A percentile compares a stretch with the other conserved stretches of the same genome.
Conservation (phyloP, 2,888 invertebrate species). For the Chaetoderma sp. region DNA sequence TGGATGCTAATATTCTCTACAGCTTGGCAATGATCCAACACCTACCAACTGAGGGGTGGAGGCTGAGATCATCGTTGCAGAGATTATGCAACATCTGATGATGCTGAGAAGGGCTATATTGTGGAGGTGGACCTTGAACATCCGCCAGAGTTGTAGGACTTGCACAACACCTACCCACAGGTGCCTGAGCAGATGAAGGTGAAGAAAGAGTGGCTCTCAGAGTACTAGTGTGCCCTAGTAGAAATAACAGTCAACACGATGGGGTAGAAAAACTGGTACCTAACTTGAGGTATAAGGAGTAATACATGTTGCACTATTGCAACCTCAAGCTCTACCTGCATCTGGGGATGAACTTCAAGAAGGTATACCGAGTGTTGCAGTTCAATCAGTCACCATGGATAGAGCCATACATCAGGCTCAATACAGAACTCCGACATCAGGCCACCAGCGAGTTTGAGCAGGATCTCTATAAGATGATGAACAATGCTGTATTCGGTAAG, state of each 20-base stretch:
- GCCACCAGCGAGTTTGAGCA: too few relatives aligned
- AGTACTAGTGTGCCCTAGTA: too few relatives aligned
- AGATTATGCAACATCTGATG: too few relatives aligned
- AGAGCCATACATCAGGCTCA: constrained; percentile 58
- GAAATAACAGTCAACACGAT: too few relatives aligned
- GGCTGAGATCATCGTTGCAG: too few relatives aligned
- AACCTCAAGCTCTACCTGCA: constrained; percentile 54
- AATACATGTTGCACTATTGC: constrained; percentile 62
- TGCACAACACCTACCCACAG: constrained; percentile 58
- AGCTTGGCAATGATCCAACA: constrained; percentile 52
- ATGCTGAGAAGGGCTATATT: constrained; percentile 47
- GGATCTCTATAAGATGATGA: constrained; percentile 51
- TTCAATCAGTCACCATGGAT: constrained; percentile 61
- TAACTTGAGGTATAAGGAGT: constrained; percentile 38
- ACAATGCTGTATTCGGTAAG: constrained; percentile 65
- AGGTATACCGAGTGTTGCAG: constrained; percentile 53
- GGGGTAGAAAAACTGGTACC: constrained; percentile 46
- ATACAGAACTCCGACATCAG: constrained; percentile 44
- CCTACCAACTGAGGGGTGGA: constrained; percentile 49
- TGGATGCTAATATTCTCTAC: constrained; percentile 40
- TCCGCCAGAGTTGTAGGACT: constrained; percentile 63
- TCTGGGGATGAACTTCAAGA: constrained; percentile 45
- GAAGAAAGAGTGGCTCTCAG: too few relatives aligned
- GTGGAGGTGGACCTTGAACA: constrained; percentile 70
- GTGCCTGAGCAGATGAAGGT: constrained; percentile 41